Evolutionary conservation across 2,113 vertebrate species (phyloP).

Genomic region (Glaucidium brasilianum): DNA sequence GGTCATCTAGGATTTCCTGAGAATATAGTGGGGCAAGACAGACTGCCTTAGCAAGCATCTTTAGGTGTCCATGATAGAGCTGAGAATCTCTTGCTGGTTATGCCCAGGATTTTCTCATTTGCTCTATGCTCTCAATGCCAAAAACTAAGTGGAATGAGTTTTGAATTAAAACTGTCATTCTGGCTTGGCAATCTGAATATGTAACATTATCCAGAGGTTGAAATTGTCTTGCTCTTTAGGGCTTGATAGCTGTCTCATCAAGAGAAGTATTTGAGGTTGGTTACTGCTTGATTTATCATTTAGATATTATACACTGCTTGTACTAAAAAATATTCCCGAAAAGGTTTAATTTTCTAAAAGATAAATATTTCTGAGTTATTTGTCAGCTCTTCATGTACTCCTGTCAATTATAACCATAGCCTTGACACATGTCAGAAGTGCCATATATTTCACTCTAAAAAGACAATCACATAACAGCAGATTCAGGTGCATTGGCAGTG

Average conservation of each 20-base stretch:
- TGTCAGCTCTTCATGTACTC: neutral
- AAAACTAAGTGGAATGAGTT: neutral
- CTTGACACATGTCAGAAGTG: rapidly evolving
- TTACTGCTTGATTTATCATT: neutral
- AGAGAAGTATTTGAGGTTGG: neutral
- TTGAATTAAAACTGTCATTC: neutral
- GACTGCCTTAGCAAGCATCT: neutral
- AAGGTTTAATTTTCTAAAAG: neutral
- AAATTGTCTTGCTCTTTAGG: neutral
- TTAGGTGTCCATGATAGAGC: neutral
- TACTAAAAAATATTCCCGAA: neutral
- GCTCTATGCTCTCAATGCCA: neutral
- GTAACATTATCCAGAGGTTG: neutral
- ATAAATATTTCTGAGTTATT: neutral
- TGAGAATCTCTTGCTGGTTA: neutral
- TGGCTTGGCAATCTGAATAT: neutral
- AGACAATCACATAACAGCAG: neutral
- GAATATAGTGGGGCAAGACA: neutral
- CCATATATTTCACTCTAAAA: neutral
- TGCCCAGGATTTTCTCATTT: neutral
- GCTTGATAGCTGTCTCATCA: neutral
- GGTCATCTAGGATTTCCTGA: neutral
- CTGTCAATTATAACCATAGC: neutral
- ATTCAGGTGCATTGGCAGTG: neutral
- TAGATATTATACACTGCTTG: neutral